Evolutionary conservation across 2,888 invertebrate species (phyloP), one percentile per base, ranked within the genome.

Genomic region (Caenorhabditis sp.): DNA sequence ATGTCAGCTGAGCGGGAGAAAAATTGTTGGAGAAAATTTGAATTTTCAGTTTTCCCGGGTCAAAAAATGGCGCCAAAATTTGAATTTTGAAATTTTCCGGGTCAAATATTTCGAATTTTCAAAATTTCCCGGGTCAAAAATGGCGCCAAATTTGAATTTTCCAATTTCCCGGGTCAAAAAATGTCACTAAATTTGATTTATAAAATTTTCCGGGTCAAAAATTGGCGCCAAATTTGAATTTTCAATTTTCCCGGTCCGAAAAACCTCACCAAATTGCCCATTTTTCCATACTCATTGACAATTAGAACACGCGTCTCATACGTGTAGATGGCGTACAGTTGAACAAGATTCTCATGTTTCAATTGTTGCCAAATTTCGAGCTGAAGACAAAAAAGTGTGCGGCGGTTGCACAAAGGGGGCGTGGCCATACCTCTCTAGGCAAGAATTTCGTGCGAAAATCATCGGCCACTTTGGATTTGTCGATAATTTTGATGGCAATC

Each of bases 251-350:
- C n/a, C n/a, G n/a, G n/a, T n/a, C n/a, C n/a, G n/a, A n/a, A n/a
- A n/a, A n/a, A n/a, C n/a, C 43, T 17, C 19, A 83, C 77, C 58
- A 89, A 85, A 77, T 90, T 89, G 6, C 89, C 89, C 50, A 88
- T 84, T 58, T 83, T 79, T 14, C 88, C 89, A 74, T 84, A 89
- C 73, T 89, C 89, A 60, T 89, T 82, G 12, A 89, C 83, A 84
- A 89, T 88, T 69, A 88, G 89, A 3, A 76, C 66, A 58, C 68
- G 70, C 5, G 68, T 55, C 23, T 23, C 37, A 17, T 54, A 54
- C 19, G 71, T 64, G 49, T 79, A 74, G n/a, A 75, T 71, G n/a
- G 67, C 65, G 36, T 54, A 43, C 1, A 79, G 50, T 4, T 50
- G 19, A 12, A 76, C 65, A 19, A 65, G 58, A 43, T 50, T 37